Evolutionary conservation across 2,888 invertebrate genomes (phyloP).

Genomic region (Cantharis rufa): DNA sequence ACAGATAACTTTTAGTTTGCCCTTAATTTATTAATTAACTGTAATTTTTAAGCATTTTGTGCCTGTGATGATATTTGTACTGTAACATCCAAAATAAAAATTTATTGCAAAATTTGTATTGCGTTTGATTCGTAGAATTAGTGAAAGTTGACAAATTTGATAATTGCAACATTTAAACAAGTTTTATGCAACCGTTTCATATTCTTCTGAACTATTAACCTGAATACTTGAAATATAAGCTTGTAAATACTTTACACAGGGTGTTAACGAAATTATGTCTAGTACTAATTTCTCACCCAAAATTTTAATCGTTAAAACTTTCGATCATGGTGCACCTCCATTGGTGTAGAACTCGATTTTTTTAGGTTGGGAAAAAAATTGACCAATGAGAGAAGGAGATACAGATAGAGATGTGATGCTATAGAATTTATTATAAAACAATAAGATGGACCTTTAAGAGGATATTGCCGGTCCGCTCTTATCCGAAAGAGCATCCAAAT

Average conservation of each 20-base stretch:
- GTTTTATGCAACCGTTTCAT: background rate
- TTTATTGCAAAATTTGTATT: background rate
- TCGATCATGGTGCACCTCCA: no score
- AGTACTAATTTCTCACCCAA: no score
- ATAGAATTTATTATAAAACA: no score
- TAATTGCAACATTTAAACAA: background rate
- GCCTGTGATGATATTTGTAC: conserved; percentile 19
- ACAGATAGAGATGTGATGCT: no score
- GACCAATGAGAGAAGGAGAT: no score
- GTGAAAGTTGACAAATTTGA: background rate
- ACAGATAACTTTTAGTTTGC: background rate
- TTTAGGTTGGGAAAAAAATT: no score
- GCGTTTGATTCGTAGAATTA: background rate
- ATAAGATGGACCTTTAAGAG: no score
- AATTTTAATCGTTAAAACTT: no score
- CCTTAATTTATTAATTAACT: background rate
- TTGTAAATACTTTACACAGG: background rate
- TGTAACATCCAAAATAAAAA: background rate
- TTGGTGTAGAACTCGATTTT: no score
- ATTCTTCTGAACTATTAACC: background rate
- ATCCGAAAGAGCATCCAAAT: no score
- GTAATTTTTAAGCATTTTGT: background rate
- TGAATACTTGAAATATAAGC: background rate
- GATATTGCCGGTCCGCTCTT: no score
- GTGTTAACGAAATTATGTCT: no score